Percentiles rank a stretch among this genome's conserved stretches.
Evolutionary conservation across 2,797 vertebrate species (phyloP).

Genomic region (Argyrosomus regius): DNA sequence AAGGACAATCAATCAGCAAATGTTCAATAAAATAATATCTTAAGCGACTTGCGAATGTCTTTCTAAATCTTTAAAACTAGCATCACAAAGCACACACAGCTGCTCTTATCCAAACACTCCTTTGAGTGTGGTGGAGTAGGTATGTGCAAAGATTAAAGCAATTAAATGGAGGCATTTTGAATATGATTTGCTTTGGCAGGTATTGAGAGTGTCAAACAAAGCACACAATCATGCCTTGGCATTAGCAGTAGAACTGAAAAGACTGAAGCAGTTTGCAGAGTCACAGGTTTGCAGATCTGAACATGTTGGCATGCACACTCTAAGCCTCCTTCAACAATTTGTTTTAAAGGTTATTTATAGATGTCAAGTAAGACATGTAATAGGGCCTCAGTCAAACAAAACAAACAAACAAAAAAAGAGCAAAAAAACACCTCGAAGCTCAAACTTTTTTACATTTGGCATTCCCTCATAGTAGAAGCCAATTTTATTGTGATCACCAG

Average conservation of each 20-base stretch:
- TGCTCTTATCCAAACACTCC: constrained; percentile 36
- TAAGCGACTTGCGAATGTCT: constrained; percentile 11
- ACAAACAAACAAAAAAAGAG: neutral
- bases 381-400: neutral
- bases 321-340: neutral
- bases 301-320: constrained; percentile 48
- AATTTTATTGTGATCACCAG: neutral
- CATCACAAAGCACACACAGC: constrained; percentile 31
- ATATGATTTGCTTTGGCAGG: constrained; percentile 68
- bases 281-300: constrained; percentile 59
- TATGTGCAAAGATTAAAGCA: constrained; percentile 52
- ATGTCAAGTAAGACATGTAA: neutral
- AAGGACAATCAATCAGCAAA: neutral
- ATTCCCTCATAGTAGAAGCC: neutral
- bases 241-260: constrained; percentile 40
- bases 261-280: constrained; percentile 46
- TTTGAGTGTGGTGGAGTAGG: constrained; percentile 29
- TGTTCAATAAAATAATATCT: constrained; percentile 21
- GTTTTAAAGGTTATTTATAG: constrained; percentile 3
- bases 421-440: neutral
- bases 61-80: constrained; percentile 12
- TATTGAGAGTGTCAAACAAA: constrained; percentile 50
- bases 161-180: constrained; percentile 49
- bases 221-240: constrained; percentile 63
- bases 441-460: neutral